phyloP scores from a whole-genome alignment of 1,140 invertebrate species.

The Cyclina sinensis region DNA sequence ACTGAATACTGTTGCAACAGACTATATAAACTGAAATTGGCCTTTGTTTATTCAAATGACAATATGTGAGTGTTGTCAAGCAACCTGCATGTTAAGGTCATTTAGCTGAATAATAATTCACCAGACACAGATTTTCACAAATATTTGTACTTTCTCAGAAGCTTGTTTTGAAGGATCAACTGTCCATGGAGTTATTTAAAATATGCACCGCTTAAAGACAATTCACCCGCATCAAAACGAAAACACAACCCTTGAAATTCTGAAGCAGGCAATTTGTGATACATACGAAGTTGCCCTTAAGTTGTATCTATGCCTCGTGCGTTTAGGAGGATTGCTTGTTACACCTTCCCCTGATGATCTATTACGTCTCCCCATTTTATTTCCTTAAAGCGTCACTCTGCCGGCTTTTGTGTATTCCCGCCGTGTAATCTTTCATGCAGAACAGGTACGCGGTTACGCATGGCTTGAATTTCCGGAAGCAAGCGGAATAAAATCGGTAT shows the following conservation, averaged over 20 bases:
- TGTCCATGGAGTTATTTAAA: background rate
- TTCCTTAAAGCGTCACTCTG: background rate
- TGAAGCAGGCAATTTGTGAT: no score
- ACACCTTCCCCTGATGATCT: constrained; percentile 15
- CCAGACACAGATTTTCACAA: no score
- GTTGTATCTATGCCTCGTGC: constrained; percentile 43
- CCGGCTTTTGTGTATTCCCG: constrained; percentile 29
- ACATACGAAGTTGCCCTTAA: constrained; percentile 23
- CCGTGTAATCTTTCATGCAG: constrained; percentile 22
- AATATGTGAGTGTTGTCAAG: no score
- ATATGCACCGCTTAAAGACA: background rate
- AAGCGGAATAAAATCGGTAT: background rate
- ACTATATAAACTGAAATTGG: no score
- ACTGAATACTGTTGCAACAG: no score
- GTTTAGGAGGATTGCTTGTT: constrained; percentile 35
- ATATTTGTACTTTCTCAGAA: no score
- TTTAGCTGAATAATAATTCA: no score
- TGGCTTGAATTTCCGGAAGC: background rate
- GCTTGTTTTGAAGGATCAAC: background rate
- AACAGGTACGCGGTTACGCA: background rate
- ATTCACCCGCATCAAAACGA: no score
- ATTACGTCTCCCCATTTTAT: constrained; percentile 35
- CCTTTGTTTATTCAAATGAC: no score
- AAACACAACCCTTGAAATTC: no score
- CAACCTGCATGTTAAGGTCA: no score